Conservation (phyloP, 1,140 invertebrate species). For the Anoplolepis gracilipes region DNA sequence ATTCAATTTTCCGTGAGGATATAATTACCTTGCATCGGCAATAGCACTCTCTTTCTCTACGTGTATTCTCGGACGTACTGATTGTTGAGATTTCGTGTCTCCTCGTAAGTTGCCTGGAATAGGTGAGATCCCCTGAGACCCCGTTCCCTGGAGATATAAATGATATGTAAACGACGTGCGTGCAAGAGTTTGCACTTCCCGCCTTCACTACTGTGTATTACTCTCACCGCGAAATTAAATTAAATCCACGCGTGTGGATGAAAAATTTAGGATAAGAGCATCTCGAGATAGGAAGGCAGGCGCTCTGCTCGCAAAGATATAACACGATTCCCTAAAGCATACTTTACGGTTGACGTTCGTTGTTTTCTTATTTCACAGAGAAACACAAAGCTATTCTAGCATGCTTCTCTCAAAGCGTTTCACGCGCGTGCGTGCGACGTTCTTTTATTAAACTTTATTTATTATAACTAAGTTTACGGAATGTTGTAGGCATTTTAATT, state of each 20-base stretch:
- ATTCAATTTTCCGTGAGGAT: constrained; percentile 62
- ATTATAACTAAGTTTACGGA: neutral
- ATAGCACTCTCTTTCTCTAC: neutral
- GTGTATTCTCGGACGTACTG: neutral
- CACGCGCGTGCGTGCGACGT: no score
- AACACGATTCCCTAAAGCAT: constrained; percentile 4
- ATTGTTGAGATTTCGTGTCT: constrained; percentile 40
- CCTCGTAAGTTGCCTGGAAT: constrained; percentile 5
- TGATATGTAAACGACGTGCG: constrained; percentile 40
- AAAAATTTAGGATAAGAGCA: constrained; percentile 24
- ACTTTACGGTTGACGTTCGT: constrained; percentile 8
- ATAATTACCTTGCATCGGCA: constrained; percentile 56
- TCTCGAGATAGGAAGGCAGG: neutral
- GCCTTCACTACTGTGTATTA: neutral
- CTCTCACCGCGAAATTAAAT: constrained; percentile 53
- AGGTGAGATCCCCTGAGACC: neutral
- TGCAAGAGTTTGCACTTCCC: constrained; percentile 52
- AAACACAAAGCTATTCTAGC: neutral
- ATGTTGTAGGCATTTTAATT: neutral
- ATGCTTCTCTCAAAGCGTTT: neutral
- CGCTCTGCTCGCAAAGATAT: neutral
- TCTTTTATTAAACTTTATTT: neutral
- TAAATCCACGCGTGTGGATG: neutral
- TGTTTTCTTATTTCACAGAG: neutral
- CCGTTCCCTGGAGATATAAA: neutral